Evolutionary conservation across 2,888 invertebrate species (phyloP).

Genomic region (Acanthoscelides obtectus): DNA sequence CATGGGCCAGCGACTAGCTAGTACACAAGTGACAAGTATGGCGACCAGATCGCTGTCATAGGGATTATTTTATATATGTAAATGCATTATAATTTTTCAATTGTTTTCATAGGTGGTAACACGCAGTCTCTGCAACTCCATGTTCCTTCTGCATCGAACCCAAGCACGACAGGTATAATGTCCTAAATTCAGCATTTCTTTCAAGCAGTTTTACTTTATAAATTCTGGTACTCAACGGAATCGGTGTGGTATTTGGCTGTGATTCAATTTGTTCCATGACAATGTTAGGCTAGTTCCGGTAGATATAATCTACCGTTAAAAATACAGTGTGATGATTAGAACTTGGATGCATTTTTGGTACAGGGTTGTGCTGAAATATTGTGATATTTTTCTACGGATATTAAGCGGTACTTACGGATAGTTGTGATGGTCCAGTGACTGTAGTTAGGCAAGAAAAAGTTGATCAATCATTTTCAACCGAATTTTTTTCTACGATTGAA

Average conservation of each 20-base stretch:
- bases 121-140: constrained; percentile 39
- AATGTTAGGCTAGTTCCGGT: constrained; percentile 16
- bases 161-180: constrained; percentile 30
- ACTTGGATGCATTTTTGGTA: not conserved
- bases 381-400: not conserved
- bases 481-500: too few species aligned
- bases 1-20: too few species aligned
- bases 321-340: constrained; percentile 6
- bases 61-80: not conserved
- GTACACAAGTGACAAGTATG: too few species aligned
- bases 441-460: not conserved
- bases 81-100: not conserved
- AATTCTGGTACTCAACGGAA: constrained; percentile 25
- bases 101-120: constrained; percentile 15
- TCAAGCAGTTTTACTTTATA: constrained; percentile 10
- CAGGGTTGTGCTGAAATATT: not conserved
- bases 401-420: not conserved
- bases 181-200: constrained; percentile 23
- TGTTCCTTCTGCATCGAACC: constrained; percentile 40
- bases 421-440: not conserved
- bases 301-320: constrained; percentile 21
- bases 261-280: constrained; percentile 22
- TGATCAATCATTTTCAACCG: too few species aligned
- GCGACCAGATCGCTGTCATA: too few species aligned
- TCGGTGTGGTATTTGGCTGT: constrained; percentile 30